Percentiles rank a stretch among this genome's conserved stretches.
Conservation (phyloP, 2,113 vertebrate genomes). For the Cebus imitator region DNA sequence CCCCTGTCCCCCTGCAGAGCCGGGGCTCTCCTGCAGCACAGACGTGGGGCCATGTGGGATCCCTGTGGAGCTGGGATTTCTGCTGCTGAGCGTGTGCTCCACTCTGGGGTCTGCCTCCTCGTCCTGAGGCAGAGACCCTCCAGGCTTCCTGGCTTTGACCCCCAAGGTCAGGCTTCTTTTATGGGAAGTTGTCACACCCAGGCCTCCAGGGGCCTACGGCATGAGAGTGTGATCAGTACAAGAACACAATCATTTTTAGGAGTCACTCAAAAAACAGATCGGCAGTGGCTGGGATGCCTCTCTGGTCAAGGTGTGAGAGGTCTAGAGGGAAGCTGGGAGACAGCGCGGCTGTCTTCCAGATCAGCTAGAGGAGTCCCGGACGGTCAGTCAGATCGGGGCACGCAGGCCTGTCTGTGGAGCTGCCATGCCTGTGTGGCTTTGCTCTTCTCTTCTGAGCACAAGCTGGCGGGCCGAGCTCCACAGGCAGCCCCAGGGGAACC, state of each 20-base stretch:
- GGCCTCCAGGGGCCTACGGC: not conserved
- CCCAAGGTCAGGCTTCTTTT: not conserved
- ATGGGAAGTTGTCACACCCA: not conserved
- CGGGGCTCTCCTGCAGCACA: not conserved
- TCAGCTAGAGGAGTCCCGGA: too few relatives aligned
- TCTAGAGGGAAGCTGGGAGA: not conserved
- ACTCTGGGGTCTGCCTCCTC: not conserved
- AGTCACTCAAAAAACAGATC: not conserved
- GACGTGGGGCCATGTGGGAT: not conserved
- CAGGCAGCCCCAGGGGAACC: fast-evolving
- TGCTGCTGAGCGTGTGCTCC: fast-evolving
- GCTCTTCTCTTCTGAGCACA: too few relatives aligned
- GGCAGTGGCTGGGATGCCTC: not conserved
- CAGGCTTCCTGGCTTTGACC: not conserved
- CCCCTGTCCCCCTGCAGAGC: not conserved
- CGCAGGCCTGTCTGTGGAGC: not conserved
- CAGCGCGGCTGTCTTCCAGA: not conserved
- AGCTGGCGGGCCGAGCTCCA: not conserved
- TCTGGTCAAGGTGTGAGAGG: not conserved
- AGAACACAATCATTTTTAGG: not conserved
- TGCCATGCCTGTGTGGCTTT: fast-evolving
- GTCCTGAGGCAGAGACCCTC: not conserved
- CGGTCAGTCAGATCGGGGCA: not conserved
- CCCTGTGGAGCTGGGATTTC: not conserved
- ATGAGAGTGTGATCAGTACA: fast-evolving